phyloP scores from a whole-genome alignment of 2,113 vertebrate species.

The Dicentrarchus labrax region DNA sequence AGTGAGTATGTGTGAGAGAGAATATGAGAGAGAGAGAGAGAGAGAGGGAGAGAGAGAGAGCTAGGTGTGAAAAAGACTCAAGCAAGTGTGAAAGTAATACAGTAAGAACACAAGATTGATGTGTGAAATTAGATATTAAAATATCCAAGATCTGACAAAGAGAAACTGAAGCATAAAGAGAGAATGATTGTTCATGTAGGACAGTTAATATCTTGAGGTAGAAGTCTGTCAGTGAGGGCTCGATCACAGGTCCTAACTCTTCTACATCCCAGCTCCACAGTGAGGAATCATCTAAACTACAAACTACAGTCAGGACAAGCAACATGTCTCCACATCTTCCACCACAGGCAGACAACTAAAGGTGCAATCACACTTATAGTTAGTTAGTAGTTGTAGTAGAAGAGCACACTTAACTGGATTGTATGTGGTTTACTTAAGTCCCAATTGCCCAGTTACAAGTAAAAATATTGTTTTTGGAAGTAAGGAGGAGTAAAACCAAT shows the following conservation, averaged over 20 bases:
- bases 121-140: slow-evolving; percentile 27
- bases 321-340: not conserved
- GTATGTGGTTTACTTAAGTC: not conserved
- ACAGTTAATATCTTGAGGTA: not conserved
- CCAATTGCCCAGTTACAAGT: not conserved
- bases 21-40: not conserved
- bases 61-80: slow-evolving; percentile 33
- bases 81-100: slow-evolving; percentile 44
- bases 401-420: not conserved
- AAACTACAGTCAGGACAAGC: not conserved
- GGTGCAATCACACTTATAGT: not conserved
- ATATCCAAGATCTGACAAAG: not conserved
- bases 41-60: not conserved
- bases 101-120: slow-evolving; percentile 15
- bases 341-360: not conserved
- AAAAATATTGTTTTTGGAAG: not conserved
- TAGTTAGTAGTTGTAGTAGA: not conserved
- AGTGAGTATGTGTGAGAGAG: slow-evolving; percentile 33
- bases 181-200: not conserved
- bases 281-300: not conserved
- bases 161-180: not conserved
- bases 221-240: not conserved
- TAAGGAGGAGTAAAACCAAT: not conserved
- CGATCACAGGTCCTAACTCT: not conserved
- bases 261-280: not conserved